Conservation (phyloP, 2,113 vertebrate genomes). For the Cyanoderma ruficeps region DNA sequence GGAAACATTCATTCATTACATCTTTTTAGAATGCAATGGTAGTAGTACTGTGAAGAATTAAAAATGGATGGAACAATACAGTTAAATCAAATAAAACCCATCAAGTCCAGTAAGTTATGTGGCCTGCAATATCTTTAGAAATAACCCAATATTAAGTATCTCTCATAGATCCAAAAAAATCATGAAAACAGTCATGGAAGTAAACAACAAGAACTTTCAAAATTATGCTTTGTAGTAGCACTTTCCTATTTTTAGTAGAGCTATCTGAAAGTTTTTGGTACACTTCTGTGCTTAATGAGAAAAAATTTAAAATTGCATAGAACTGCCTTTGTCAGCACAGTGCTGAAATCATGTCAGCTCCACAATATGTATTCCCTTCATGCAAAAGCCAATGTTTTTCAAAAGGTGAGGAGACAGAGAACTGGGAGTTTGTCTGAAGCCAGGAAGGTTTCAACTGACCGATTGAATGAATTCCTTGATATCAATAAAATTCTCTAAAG, state of each 20-base stretch:
- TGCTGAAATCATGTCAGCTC: neutral
- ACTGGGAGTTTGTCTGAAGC: neutral
- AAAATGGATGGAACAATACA: neutral
- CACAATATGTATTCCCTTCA: neutral
- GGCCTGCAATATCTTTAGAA: neutral
- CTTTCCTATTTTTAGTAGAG: neutral
- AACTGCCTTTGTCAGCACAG: fast-evolving
- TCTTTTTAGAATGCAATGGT: neutral
- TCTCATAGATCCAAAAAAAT: neutral
- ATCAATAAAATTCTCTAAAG: neutral
- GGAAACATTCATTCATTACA: neutral
- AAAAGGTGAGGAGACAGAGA: neutral
- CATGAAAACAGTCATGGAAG: neutral
- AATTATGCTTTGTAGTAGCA: neutral
- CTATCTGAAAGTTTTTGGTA: neutral
- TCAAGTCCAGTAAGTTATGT: neutral
- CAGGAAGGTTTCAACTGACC: neutral
- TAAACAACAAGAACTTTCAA: neutral
- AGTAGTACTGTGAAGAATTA: neutral
- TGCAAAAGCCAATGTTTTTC: neutral
- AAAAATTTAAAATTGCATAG: neutral
- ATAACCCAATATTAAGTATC: neutral
- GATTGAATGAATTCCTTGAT: neutral
- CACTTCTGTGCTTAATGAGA: neutral
- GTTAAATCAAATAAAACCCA: neutral